These are phyloP conservation scores for Tineola bisselliella DNA, from an alignment of 2,888 invertebrate species.

Conservation along the genomic window DNA sequence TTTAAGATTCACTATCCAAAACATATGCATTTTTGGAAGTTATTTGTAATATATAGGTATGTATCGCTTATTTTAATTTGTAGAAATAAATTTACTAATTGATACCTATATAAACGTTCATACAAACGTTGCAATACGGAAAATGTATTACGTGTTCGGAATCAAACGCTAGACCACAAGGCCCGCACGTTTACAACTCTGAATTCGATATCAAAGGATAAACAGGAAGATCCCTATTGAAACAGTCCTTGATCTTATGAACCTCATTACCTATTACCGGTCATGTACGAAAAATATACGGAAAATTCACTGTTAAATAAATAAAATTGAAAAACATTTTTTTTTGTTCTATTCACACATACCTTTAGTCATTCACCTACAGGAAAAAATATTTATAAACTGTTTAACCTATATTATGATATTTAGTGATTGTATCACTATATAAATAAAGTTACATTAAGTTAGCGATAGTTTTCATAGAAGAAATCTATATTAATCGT, in stretches of 20 bases:
- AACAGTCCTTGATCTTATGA: slow-evolving; percentile 25
- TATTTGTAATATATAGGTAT: too few species aligned
- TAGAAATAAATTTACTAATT: background rate
- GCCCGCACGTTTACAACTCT: background rate
- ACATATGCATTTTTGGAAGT: too few species aligned
- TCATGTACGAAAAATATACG: background rate
- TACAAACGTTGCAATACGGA: background rate
- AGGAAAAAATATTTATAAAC: too few species aligned
- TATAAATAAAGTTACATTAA: too few species aligned
- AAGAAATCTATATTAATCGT: too few species aligned
- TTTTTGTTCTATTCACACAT: background rate
- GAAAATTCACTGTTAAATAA: background rate
- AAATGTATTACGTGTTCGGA: slow-evolving; percentile 1
- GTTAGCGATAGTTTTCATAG: too few species aligned
- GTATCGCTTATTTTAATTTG: too few species aligned
- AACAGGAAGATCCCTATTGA: slow-evolving; percentile 55
- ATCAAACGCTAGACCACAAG: background rate
- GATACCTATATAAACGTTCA: background rate
- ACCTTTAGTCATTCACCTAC: background rate
- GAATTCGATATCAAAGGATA: slow-evolving; percentile 40
- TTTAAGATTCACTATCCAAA: too few species aligned
- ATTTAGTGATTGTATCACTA: too few species aligned
- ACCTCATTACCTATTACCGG: slow-evolving; percentile 13
- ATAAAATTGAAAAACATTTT: background rate
- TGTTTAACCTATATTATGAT: too few species aligned